Percentiles rank a stretch among this genome's conserved stretches.
Conservation (phyloP, 2,797 vertebrate species). For the Somateria mollissima region DNA sequence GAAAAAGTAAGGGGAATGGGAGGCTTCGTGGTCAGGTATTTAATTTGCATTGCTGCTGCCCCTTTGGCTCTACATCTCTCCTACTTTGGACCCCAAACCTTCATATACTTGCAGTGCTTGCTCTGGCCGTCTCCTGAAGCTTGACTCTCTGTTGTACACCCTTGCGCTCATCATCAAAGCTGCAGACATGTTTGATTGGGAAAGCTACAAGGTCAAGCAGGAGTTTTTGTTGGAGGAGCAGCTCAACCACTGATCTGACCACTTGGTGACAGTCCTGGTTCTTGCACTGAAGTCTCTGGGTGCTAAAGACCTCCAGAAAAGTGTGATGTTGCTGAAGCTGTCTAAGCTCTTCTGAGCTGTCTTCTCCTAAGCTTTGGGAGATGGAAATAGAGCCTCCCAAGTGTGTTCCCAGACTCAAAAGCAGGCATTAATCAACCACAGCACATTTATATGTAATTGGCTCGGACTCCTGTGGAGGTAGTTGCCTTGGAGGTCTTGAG, state of each 20-base stretch:
- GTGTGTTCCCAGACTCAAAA: neutral
- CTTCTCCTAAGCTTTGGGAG: neutral
- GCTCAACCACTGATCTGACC: neutral
- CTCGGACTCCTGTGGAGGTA: neutral
- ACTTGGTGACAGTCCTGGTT: neutral
- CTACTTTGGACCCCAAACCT: neutral
- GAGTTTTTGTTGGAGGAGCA: neutral
- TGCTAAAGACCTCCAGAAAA: neutral
- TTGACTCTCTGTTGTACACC: neutral
- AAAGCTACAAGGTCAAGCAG: neutral
- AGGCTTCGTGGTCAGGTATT: neutral
- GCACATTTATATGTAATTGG: neutral
- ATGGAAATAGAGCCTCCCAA: neutral
- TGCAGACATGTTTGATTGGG: neutral
- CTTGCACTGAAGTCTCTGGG: neutral
- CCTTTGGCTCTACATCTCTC: neutral
- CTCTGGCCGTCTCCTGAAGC: neutral
- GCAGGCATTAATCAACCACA: rapidly evolving
- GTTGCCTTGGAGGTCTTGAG: neutral
- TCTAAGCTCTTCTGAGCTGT: neutral
- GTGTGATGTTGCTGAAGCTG: neutral
- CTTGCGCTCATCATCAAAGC: neutral
- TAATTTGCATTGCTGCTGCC: neutral
- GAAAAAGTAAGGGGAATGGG: neutral
- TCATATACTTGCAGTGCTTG: neutral